Conservation (phyloP, 2,888 invertebrate species). For the Leptinotarsa peninsularis region DNA sequence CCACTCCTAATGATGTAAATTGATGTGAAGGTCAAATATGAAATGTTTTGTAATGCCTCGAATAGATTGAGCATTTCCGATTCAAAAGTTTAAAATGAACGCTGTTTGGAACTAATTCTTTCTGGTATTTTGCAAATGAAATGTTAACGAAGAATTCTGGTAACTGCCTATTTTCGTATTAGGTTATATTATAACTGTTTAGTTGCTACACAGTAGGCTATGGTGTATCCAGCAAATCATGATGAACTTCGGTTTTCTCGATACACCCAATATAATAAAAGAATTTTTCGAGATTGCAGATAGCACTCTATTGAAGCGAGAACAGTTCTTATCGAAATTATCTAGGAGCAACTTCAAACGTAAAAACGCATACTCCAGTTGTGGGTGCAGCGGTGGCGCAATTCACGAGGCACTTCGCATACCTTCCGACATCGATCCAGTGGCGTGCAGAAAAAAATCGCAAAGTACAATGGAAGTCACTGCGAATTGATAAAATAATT, state of each 20-base stretch:
- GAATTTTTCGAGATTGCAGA: slow-evolving; percentile 24
- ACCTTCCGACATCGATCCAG: slow-evolving; percentile 31
- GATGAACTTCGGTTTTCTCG: slow-evolving; percentile 16
- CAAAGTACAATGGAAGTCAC: not conserved
- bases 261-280: slow-evolving; percentile 24
- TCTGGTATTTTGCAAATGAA: too few species aligned
- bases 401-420: slow-evolving; percentile 44
- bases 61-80: too few species aligned
- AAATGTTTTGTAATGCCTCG: too few species aligned
- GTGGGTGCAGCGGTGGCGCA: slow-evolving; percentile 55
- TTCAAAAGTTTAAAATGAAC: too few species aligned
- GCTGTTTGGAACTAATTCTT: too few species aligned
- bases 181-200: too few species aligned
- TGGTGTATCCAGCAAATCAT: not conserved
- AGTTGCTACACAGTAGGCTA: too few species aligned
- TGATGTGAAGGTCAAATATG: too few species aligned
- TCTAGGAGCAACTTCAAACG: slow-evolving; percentile 27
- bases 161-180: too few species aligned
- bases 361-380: slow-evolving; percentile 40
- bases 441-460: slow-evolving; percentile 18
- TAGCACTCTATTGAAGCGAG: slow-evolving; percentile 31
- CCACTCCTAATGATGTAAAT: too few species aligned
- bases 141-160: too few species aligned
- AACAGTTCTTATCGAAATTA: slow-evolving; percentile 28
- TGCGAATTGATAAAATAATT: too few species aligned